Evolutionary conservation across 2,113 vertebrate genomes (phyloP).

Genomic region (Lophochroa leadbeateri): DNA sequence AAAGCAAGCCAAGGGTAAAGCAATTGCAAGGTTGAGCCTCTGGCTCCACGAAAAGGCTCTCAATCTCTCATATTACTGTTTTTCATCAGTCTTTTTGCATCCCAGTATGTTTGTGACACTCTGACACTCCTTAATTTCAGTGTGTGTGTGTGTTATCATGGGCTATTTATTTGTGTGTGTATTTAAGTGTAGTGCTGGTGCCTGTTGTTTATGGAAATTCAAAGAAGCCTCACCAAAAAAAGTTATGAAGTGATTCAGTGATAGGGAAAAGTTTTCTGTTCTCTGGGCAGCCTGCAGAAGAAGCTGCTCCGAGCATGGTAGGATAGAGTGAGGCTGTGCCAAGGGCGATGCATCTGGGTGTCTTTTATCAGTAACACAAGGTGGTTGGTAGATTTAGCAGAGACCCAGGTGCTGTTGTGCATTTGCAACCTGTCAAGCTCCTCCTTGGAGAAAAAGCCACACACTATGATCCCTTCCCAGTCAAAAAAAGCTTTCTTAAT

Average conservation of each 20-base stretch:
- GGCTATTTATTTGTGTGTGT: not conserved
- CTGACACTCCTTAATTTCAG: not conserved
- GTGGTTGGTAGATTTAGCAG: not conserved
- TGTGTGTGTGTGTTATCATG: not conserved
- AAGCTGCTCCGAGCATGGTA: rapidly evolving
- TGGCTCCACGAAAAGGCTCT: not conserved
- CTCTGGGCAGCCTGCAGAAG: not conserved
- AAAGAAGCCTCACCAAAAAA: not conserved
- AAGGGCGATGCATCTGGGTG: too few relatives aligned
- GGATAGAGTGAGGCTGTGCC: not conserved
- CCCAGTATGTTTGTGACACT: not conserved
- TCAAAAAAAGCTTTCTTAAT: not conserved
- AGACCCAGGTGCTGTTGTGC: not conserved
- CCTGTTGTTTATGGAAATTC: not conserved
- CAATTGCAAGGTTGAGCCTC: not conserved
- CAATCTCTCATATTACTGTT: not conserved
- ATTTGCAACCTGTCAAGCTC: not conserved
- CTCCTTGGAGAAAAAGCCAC: too few relatives aligned
- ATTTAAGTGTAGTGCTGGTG: not conserved
- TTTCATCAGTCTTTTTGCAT: not conserved
- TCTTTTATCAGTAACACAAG: rapidly evolving
- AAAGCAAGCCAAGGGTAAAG: not conserved
- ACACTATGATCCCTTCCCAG: rapidly evolving
- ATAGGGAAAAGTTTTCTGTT: not conserved
- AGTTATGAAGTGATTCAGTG: not conserved